These are phyloP conservation scores for Pachycephus smyrnensis DNA, from an alignment of 2,888 invertebrate genomes.

Conservation along the genomic window DNA sequence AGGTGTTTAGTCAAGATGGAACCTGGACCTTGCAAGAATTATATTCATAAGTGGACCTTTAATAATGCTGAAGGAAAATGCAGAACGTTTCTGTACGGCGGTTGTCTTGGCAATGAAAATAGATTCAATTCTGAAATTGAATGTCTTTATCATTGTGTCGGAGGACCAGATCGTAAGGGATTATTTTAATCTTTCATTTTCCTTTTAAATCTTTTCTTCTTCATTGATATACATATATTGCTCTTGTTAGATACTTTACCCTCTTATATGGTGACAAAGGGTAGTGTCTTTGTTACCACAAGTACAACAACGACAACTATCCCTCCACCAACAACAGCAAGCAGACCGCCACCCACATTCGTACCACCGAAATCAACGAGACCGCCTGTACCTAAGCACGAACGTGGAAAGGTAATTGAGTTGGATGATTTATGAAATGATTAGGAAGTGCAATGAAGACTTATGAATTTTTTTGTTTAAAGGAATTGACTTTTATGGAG, in stretches of 20 bases:
- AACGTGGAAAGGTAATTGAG: constrained; percentile 71
- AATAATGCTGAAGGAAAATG: constrained; percentile 71
- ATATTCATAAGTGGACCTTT: constrained; percentile 77
- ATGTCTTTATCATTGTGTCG: constrained; percentile 75
- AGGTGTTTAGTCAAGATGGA: constrained; percentile 69
- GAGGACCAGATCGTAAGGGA: constrained; percentile 68
- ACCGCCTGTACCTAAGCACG: constrained; percentile 79
- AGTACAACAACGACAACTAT: constrained; percentile 67
- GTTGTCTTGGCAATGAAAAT: constrained; percentile 78
- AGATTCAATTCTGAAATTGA: constrained; percentile 77
- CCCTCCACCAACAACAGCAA: constrained; percentile 68
- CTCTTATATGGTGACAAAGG: constrained; percentile 66
- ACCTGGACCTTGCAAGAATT: constrained; percentile 73
- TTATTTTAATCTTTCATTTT: background rate
- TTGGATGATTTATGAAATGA: background rate
- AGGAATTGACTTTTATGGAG: constrained; percentile 86
- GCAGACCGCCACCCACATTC: constrained; percentile 59
- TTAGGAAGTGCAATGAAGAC: background rate
- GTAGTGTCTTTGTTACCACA: constrained; percentile 60
- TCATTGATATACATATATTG: background rate
- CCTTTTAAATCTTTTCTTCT: background rate
- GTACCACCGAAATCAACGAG: constrained; percentile 68
- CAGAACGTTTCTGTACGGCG: constrained; percentile 76
- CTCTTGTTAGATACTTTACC: constrained; percentile 69
- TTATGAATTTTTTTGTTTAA: constrained; percentile 33